Conservation (phyloP, 2,888 invertebrate species). For the Anagyrus pseudococci region DNA sequence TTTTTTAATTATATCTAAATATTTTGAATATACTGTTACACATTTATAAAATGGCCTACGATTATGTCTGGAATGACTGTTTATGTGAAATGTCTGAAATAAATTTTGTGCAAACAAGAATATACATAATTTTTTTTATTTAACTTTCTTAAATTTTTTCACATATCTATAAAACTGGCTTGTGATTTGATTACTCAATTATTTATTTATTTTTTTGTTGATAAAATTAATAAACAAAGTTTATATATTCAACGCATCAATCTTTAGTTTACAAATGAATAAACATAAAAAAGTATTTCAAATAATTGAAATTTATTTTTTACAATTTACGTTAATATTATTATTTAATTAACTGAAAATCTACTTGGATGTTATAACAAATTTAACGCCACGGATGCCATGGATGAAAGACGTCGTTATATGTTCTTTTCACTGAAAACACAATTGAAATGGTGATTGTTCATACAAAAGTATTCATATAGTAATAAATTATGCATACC, state of each 20-base stretch:
- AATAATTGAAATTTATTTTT: background rate
- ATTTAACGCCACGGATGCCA: constrained; percentile 53
- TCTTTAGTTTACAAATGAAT: background rate
- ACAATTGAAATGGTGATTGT: constrained; percentile 29
- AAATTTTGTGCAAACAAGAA: constrained; percentile 31
- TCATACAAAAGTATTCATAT: background rate
- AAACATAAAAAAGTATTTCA: background rate
- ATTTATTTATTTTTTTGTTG: background rate
- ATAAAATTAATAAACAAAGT: background rate
- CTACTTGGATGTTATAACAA: constrained; percentile 15
- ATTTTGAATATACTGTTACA: constrained; percentile 39
- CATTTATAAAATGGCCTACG: constrained; percentile 37
- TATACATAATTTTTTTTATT: background rate
- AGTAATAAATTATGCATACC: constrained; percentile 40
- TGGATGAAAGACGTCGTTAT: constrained; percentile 41
- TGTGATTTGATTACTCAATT: background rate
- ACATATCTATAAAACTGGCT: background rate
- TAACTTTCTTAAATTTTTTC: constrained; percentile 1
- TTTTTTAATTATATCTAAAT: constrained; percentile 37
- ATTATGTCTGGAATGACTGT: constrained; percentile 36
- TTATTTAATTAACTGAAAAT: background rate
- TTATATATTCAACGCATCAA: background rate
- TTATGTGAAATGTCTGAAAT: constrained; percentile 37
- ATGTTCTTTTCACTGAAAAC: constrained; percentile 48
- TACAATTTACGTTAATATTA: background rate